phyloP scores from a whole-genome alignment of 2,113 vertebrate species.

The Eulemur macaco region DNA sequence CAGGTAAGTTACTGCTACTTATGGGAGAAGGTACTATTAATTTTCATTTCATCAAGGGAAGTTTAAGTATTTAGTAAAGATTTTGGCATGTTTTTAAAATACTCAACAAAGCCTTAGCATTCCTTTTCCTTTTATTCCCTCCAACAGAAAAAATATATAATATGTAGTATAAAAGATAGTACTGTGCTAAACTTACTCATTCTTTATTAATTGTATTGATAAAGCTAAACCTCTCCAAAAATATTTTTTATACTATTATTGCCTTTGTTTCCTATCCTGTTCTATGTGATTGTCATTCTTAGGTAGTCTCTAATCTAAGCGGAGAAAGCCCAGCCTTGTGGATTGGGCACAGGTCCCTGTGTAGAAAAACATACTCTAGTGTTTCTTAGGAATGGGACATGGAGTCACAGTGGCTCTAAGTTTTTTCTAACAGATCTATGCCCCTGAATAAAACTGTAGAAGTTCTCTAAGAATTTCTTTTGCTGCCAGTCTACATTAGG shows the following conservation, averaged over 20 bases:
- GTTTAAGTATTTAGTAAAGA: not conserved
- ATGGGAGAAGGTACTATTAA: not conserved
- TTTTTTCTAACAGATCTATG: not conserved
- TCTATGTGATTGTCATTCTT: not conserved
- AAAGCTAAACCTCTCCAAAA: not conserved
- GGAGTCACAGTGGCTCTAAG: not conserved
- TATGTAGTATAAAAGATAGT: not conserved
- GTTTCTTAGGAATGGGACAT: not conserved
- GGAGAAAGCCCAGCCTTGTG: not conserved
- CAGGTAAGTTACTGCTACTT: conserved; percentile 86
- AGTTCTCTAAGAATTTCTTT: not conserved
- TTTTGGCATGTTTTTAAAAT: not conserved
- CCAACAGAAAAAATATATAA: not conserved
- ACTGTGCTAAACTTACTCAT: not conserved
- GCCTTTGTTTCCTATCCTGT: not conserved
- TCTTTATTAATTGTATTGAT: not conserved
- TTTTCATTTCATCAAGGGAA: not conserved
- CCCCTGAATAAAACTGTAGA: no score
- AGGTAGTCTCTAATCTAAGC: not conserved
- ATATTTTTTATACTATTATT: no score
- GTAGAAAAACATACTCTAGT: not conserved
- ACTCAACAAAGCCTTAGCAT: not conserved
- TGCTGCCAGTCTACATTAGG: rapidly evolving
- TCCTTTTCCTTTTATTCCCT: not conserved
- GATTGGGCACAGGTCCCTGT: not conserved